Percentiles rank a stretch among this genome's conserved stretches.
Evolutionary conservation across 2,888 invertebrate species (phyloP).

Genomic region (Caradrina kadenii): DNA sequence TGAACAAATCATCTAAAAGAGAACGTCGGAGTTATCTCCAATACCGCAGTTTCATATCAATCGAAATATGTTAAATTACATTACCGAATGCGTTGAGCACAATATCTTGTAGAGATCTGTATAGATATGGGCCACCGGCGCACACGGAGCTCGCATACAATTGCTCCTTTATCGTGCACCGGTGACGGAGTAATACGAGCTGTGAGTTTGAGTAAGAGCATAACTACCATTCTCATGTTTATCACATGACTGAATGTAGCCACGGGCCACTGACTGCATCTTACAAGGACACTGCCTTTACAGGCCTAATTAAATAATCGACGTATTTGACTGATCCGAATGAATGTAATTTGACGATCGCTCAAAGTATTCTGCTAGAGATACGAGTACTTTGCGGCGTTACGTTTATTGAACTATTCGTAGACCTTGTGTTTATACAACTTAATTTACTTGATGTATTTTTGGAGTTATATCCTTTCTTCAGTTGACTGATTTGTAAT

Average conservation of each 20-base stretch:
- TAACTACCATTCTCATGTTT: constrained; percentile 5
- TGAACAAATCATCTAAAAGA: background rate
- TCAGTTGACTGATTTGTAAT: background rate
- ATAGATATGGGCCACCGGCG: constrained; percentile 22
- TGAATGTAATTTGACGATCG: constrained; percentile 1
- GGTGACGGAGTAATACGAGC: constrained; percentile 23
- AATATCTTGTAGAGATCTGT: constrained; percentile 14
- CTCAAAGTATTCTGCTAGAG: constrained; percentile 2
- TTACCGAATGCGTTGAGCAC: background rate
- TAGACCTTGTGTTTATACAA: background rate
- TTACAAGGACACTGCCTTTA: background rate
- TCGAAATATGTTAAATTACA: background rate
- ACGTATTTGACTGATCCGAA: background rate
- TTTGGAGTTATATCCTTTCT: background rate
- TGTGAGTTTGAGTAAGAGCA: constrained; percentile 17
- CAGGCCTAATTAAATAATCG: constrained; percentile 26
- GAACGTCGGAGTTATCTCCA: background rate
- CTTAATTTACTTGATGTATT: background rate
- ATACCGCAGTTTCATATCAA: background rate
- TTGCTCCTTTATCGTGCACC: constrained; percentile 26
- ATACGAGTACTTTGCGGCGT: background rate
- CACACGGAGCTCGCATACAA: constrained; percentile 28
- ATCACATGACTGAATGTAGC: background rate
- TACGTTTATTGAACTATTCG: background rate
- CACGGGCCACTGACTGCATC: background rate